These are phyloP conservation scores for Caenorhabditis elegans DNA, from an alignment of 1,140 invertebrate species.

Conservation along the genomic window DNA sequence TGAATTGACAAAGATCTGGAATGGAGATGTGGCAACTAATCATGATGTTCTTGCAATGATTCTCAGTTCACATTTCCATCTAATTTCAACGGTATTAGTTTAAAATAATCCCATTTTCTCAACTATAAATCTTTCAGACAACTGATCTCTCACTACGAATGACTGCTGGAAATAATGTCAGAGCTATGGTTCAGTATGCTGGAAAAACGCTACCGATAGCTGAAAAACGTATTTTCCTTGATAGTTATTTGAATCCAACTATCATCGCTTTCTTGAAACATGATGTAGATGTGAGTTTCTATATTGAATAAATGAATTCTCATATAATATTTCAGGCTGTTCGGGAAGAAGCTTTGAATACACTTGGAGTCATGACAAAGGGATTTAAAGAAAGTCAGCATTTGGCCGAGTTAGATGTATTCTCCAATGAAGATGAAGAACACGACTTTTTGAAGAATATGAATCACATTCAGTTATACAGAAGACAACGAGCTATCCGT, in stretches of 20 bases:
- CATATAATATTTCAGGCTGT: constrained; percentile 28
- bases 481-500: constrained; percentile 18
- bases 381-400: constrained; percentile 1
- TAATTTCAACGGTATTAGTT: constrained; percentile 68
- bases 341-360: constrained; percentile 42
- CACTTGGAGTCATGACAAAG: not conserved
- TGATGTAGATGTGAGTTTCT: not conserved
- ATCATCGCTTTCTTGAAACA: not conserved
- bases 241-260: constrained; percentile 17
- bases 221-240: constrained; percentile 28
- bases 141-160: constrained; percentile 80
- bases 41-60: not conserved
- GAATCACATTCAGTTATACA: constrained; percentile 38
- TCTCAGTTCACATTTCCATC: constrained; percentile 73
- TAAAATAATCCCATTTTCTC: not conserved
- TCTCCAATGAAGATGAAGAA: constrained; percentile 35
- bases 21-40: constrained; percentile 39
- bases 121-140: constrained; percentile 31
- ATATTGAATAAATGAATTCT: not conserved
- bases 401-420: not conserved
- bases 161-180: constrained; percentile 76
- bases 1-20: constrained; percentile 71
- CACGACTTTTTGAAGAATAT: constrained; percentile 42
- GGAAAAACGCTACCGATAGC: constrained; percentile 64
- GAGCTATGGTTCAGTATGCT: constrained; percentile 73